Base-by-base conservation (phyloP, 1,140 invertebrate genomes). In the Brachionus sp. region DNA sequence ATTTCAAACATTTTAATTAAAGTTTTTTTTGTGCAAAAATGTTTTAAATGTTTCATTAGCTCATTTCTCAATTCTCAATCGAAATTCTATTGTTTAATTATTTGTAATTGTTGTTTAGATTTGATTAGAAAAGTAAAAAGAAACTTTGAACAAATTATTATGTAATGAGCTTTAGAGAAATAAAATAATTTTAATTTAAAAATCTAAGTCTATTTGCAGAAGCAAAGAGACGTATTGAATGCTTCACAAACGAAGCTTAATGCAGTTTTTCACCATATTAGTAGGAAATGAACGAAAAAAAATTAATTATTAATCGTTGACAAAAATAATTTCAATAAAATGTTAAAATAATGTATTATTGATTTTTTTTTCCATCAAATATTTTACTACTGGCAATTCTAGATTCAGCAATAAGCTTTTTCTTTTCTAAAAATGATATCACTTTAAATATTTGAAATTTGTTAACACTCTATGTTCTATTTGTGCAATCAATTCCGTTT, bases 291-390 rank as follows among this genome's bases (percentile, higher is more conserved):
- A 57, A 57, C 50, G 50, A 57, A 57, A 57, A 57, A 53, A 57
- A 57, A 57, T 57, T 57, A 23, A 57, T 57, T 57, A 57, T 57
- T 57, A 57, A 57, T 57, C 50, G 50, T 19, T 57, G 50, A 57
- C 6, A 57, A 57, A 57, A n/a, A 25, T 57, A 19, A 57, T 57
- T 57, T 57, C 19, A 57, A 23, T 57, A 57, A 57, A 57, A 57
- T 57, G 50, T 57, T 57, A 57, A 57, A 57, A 57, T 57, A 23
- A 57, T 57, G 50, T 57, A 57, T 57, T 57, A 57, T 57, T 57
- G 50, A 57, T 57, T 57, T 57, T 57, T 57, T 57, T 57, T 29
- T 29, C 3, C 29, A 57, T 57, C 50, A 57, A 57, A 57, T 57
- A 57, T 57, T 57, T 57, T 57, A 57, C 50, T 57, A 19, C 50